Evolutionary conservation across 2,113 vertebrate species (phyloP).

Genomic region (Oryzias woworae): DNA sequence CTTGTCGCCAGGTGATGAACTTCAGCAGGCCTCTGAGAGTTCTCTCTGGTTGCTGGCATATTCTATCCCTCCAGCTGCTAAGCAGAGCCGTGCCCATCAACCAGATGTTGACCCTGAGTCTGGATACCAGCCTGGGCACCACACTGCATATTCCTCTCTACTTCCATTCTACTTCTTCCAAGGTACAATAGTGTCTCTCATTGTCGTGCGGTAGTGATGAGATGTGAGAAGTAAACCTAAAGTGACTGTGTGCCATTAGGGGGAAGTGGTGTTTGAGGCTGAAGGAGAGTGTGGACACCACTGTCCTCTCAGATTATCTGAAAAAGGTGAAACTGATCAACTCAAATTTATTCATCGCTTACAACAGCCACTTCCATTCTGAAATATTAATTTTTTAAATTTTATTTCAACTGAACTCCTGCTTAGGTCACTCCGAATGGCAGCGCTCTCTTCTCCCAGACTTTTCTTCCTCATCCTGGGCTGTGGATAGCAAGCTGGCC

Average conservation of each 20-base stretch:
- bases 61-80: conserved; percentile 86
- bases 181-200: conserved; percentile 51
- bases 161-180: conserved; percentile 73
- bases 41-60: conserved; percentile 88
- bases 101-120: conserved; percentile 80
- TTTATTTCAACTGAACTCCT: conserved; percentile 13
- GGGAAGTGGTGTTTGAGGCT: conserved; percentile 82
- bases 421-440: conserved; percentile 84
- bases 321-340: conserved; percentile 78
- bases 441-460: conserved; percentile 85
- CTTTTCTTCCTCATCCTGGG: conserved; percentile 79
- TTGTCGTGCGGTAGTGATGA: background rate
- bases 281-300: conserved; percentile 85
- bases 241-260: conserved; percentile 71
- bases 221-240: background rate
- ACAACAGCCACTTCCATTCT: background rate
- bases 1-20: conserved; percentile 83
- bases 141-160: conserved; percentile 86
- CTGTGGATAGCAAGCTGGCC: conserved; percentile 85
- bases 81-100: conserved; percentile 78
- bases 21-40: conserved; percentile 83
- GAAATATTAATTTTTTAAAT: background rate
- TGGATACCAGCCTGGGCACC: conserved; percentile 84
- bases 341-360: background rate
- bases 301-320: conserved; percentile 86